Base-by-base conservation (phyloP, 2,797 vertebrate species). In the Oceanodroma leucorhoa region DNA sequence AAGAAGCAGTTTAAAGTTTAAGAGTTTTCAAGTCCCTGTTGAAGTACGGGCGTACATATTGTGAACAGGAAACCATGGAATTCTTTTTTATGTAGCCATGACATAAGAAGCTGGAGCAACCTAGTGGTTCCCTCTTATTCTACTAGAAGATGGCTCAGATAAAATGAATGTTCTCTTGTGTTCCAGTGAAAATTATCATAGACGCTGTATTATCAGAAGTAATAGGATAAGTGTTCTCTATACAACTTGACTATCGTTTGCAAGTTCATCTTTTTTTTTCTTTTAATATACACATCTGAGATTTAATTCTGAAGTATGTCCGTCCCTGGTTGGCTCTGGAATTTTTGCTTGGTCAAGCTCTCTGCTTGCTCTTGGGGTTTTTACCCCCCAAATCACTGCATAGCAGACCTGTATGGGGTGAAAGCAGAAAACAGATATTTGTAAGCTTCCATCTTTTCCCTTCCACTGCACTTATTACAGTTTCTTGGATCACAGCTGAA, bases 351-450 rank as follows among this genome's bases (percentile, higher is more conserved):
- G 29, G 12, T 62, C 14, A 57, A 55, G 27, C 3, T 73, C 24
- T 69, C 43, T 73, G 11, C 53, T 60, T 66, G 14, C 13, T 45
- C 83, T 86, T 58, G 27, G 22, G 6, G 1, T 7, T 11, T 14
- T 15, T 5, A 0, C 1, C 16, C 26, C 2, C 4, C 4, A 46
- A 10, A 40, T 71, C 9, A 58, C 46, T 53, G 34, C 10, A 26
- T 20, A 71, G 10, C 21, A 81, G 38, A 67, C 60, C 30, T 69
- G 9, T 46, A 3, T 43, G 26, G 22, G 19, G 66, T 22, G 5
- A 64, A 71, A 92, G 54, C 22, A 58, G 75, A 57, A 75, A 7
- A 16, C 7, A 45, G 17, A 1, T 62, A 41, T 34, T 79, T n/a
- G 5, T 55, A 30, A 73, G 3, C 8, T 72, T 83, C 41, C 5